These are phyloP conservation scores for Tauraco hartlaubi DNA, from an alignment of 2,797 vertebrate species.

Conservation along the genomic window DNA sequence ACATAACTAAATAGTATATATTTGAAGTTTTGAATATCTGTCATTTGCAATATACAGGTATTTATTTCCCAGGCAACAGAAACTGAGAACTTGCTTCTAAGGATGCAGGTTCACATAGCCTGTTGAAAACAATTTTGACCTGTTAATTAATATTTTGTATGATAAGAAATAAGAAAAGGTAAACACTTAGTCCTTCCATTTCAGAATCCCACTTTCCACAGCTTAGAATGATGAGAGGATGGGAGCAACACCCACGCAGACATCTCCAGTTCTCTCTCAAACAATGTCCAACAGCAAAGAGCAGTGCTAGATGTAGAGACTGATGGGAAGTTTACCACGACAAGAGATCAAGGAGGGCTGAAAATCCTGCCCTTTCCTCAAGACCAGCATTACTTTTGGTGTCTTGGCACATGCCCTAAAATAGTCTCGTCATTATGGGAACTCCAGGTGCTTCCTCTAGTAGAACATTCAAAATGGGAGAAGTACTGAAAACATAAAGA, in stretches of 20 bases:
- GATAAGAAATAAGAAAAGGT: not conserved
- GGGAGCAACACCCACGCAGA: not conserved
- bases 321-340: not conserved
- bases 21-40: not conserved
- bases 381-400: not conserved
- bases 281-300: not conserved
- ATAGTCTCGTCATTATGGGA: not conserved
- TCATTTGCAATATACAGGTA: not conserved
- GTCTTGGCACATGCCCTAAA: not conserved
- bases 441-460: not conserved
- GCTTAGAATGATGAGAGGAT: not conserved
- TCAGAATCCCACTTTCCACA: not conserved
- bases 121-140: not conserved
- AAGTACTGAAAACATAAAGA: not conserved
- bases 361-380: not conserved
- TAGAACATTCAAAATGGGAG: not conserved
- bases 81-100: not conserved
- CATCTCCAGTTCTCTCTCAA: not conserved
- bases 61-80: not conserved
- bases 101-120: rapidly evolving
- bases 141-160: not conserved
- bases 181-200: not conserved
- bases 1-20: not conserved
- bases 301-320: not conserved
- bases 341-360: not conserved